These are phyloP conservation scores for Hoplias malabaricus DNA, from an alignment of 2,113 vertebrate species.

Conservation along the genomic window DNA sequence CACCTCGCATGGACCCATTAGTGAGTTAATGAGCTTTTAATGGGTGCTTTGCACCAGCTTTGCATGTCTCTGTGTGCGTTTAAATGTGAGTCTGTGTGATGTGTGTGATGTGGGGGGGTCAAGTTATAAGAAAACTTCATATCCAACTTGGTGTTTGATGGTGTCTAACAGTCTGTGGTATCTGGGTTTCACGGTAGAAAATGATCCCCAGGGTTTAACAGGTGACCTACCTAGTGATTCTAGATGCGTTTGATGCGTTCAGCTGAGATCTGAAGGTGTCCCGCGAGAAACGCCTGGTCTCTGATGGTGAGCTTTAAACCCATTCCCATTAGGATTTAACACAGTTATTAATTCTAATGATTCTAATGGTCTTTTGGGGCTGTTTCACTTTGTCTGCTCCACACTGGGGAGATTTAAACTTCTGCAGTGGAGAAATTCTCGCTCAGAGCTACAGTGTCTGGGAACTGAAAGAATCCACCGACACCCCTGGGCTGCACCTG, in stretches of 20 bases:
- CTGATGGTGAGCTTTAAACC: too few relatives aligned
- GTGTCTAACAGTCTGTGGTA: too few relatives aligned
- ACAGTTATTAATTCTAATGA: too few relatives aligned
- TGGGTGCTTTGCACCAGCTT: slow-evolving; percentile 13
- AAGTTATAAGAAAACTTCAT: slow-evolving; percentile 23
- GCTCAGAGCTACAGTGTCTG: slow-evolving; percentile 8
- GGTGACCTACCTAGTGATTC: too few relatives aligned
- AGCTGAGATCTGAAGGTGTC: too few relatives aligned
- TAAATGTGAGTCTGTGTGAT: background rate
- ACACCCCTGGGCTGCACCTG: background rate
- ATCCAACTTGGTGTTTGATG: too few relatives aligned
- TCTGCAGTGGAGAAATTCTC: background rate
- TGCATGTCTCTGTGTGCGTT: background rate
- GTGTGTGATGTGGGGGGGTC: background rate
- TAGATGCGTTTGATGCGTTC: too few relatives aligned
- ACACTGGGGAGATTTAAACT: slow-evolving; percentile 1
- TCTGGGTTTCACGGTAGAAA: too few relatives aligned
- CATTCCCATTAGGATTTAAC: too few relatives aligned
- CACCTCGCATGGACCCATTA: slow-evolving; percentile 80
- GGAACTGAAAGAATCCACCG: slow-evolving; percentile 33
- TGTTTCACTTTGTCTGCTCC: background rate
- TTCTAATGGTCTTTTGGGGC: too few relatives aligned
- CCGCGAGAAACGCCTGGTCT: too few relatives aligned
- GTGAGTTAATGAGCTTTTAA: slow-evolving; percentile 56
- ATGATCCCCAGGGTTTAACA: too few relatives aligned